Conservation (phyloP, 2,113 vertebrate species). For the Scolopax mira region DNA sequence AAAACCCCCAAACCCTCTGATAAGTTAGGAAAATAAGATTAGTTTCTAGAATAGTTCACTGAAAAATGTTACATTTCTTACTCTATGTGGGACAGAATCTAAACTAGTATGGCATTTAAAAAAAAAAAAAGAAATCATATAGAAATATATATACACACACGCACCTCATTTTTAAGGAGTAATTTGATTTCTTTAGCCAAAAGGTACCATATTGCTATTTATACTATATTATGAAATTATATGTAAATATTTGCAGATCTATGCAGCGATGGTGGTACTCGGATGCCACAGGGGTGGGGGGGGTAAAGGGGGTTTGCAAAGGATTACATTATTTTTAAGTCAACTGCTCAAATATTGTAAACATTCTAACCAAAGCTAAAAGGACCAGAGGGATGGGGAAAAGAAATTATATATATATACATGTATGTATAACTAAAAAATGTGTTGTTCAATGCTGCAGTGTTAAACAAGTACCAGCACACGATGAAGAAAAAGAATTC, state of each 20-base stretch:
- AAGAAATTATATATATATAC: background rate
- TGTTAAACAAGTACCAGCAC: slow-evolving; percentile 46
- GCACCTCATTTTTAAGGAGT: background rate
- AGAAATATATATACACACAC: background rate
- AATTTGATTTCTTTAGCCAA: slow-evolving; percentile 20
- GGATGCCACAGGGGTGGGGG: background rate
- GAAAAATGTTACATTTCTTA: slow-evolving; percentile 23
- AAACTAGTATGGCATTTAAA: background rate
- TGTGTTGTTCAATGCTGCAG: slow-evolving; percentile 44
- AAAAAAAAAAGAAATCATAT: background rate
- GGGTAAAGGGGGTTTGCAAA: background rate
- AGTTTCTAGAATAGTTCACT: slow-evolving; percentile 43
- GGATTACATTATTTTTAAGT: slow-evolving; percentile 49
- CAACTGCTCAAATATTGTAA: slow-evolving; percentile 39
- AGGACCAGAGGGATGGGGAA: background rate
- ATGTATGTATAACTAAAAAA: slow-evolving; percentile 43
- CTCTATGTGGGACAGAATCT: background rate
- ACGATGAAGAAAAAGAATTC: background rate
- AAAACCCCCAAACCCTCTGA: background rate
- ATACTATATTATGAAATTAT: slow-evolving; percentile 10
- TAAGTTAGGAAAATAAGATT: background rate
- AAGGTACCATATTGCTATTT: slow-evolving; percentile 49
- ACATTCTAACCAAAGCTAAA: slow-evolving; percentile 65
- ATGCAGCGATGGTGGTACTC: slow-evolving; percentile 41
- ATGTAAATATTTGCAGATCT: slow-evolving; percentile 61